Evolutionary conservation across 2,113 vertebrate species (phyloP).

Genomic region (Centropristis striata): DNA sequence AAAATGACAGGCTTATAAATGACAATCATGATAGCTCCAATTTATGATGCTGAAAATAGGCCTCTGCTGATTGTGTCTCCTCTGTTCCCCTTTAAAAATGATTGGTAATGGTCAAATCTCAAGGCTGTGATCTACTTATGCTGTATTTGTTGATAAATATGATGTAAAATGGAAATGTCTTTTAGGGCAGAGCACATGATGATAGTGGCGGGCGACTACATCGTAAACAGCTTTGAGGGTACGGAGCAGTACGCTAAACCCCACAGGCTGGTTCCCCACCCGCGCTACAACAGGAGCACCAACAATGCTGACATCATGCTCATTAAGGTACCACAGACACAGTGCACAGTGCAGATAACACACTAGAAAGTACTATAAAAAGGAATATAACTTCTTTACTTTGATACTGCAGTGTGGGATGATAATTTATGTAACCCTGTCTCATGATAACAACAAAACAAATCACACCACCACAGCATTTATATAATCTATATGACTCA

Average conservation of each 20-base stretch:
- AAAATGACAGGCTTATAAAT: not conserved
- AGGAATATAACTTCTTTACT: not conserved
- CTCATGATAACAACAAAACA: not conserved
- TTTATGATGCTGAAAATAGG: not conserved
- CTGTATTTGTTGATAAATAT: not conserved
- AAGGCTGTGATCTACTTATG: not conserved
- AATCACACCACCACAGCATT: not conserved
- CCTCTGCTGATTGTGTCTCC: too few species aligned
- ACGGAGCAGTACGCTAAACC: conserved; percentile 85
- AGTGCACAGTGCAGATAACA: not conserved
- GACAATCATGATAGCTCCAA: not conserved
- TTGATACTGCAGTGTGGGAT: not conserved
- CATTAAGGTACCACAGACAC: conserved; percentile 81
- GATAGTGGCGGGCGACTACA: conserved; percentile 85
- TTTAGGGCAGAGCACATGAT: conserved; percentile 81
- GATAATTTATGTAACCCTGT: not conserved
- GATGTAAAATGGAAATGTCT: conserved; percentile 30
- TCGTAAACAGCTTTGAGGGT: conserved; percentile 81
- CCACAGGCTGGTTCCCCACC: conserved; percentile 80
- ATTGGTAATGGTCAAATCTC: not conserved
- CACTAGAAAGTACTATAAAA: not conserved
- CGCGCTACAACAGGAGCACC: conserved; percentile 81
- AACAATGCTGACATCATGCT: conserved; percentile 89
- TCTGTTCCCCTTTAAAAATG: not conserved
- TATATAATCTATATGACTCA: not conserved